Base-by-base conservation (phyloP, 2,113 vertebrate species). In the Antennarius striatus region DNA sequence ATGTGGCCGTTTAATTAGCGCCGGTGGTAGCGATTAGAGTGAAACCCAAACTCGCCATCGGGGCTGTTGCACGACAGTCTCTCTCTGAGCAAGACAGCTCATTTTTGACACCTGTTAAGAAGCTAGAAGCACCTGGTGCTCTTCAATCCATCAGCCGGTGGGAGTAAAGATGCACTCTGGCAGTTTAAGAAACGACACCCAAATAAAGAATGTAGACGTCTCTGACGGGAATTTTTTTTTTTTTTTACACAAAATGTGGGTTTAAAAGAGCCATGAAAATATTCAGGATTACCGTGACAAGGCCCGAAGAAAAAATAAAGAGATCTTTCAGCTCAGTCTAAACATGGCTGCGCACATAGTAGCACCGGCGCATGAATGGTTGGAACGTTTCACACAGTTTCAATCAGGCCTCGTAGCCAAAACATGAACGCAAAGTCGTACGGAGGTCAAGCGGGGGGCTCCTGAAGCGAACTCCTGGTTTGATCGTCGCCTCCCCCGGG, bases 301-400 rank as follows among this genome's bases (percentile, higher is more conserved):
- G 52, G 59, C 45, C 66, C 58, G 58, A 75, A 83, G 66, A 58
- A 80, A 80, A 80, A 89, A 90, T 77, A 87, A 91, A 91, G 84
- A 90, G 75, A 67, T 57, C 65, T 63, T 65, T 79, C 64, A 62
- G 55, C 75, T 72, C 71, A 86, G 85, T 70, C 88, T 81, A 86
- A 91, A 90, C 86, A 86, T 4, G 63, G 55, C 56, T 17, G 22
- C 75, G 53, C n/a, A 77, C 58, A 57, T 51, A 63, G 81, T 61
- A 81, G 81, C 76, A 68, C 68, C 50, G 70, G 76, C 77, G 79
- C 78, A 82, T 81, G 82, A 89, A 68, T 51, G 77, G 57, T 48
- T 81, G 78, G 84, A 84, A 56, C 10, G 14, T 54, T 69, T 4
- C 22, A 56, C 71, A 56, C 54, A 29, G 32, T 75, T 87, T 74